Evolutionary conservation across 1,140 invertebrate genomes (phyloP), one percentile per base, ranked within the genome.

Genomic region (Drosophila grimshawi): DNA sequence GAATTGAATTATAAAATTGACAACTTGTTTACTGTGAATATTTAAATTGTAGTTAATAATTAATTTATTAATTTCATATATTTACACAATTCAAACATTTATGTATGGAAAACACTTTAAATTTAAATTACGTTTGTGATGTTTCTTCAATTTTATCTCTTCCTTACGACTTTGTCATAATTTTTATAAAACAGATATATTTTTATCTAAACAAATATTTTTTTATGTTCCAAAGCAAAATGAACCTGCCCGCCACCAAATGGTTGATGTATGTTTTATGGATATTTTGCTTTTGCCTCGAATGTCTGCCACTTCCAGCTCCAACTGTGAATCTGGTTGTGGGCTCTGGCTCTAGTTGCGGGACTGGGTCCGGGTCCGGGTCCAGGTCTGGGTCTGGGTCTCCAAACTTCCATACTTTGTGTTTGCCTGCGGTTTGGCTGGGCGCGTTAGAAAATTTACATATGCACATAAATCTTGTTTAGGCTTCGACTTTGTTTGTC

Each of bases 401-500:
- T 39, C 19, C 19, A 19, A 19, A 30, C 46, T 30, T 57, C 30
- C 53, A 39, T 37, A 29, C 57, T 56, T 32, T 56, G n/a, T 62
- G 46, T 46, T 52, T 41, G 63, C 33, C 76, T 82, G 80, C 51
- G 63, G 74, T 76, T 83, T 83, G 86, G 68, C 57, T 56, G 78
- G 59, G 52, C 73, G 83, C 69, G 70, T 76, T 89, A 72, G 33
- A 57, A 88, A 88, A 88, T 88, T 88, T 88, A 88, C 83, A 88
- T 88, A 89, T 88, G 80, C 66, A 77, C 83, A 88, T 88, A 88
- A 88, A 88, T 88, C 83, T 88, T 88, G 85, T 86, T 86, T 86
- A 68, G 79, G 72, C 72, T 82, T 57, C 66, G 83, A 71, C 69
- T 78, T 71, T 76, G 76, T 76, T 80, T 88, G 83, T 70, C 69